Base-by-base conservation (phyloP, 2,797 vertebrate genomes). In the Megalops cyprinoides region DNA sequence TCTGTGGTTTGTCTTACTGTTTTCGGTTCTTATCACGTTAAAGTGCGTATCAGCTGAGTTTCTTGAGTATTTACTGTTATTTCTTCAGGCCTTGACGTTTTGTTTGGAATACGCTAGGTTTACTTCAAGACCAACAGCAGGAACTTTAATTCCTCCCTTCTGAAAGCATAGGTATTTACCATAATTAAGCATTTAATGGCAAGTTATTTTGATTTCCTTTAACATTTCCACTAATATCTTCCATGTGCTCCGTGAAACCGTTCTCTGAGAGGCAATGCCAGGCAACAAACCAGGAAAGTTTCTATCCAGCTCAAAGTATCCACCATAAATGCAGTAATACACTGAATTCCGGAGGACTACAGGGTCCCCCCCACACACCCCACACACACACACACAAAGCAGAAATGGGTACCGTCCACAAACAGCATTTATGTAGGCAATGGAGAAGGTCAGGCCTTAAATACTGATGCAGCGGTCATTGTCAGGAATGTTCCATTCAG, bases 241-340 rank as follows among this genome's bases (percentile, higher is more conserved):
- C 89, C 90, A 92, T 86, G 90, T 92, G 91, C 80, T 86, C 75
- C n/a, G n/a, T n/a, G n/a, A n/a, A n/a, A n/a, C n/a, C n/a, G n/a
- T n/a, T n/a, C n/a, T n/a, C n/a, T n/a, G n/a, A n/a, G n/a, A n/a
- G n/a, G n/a, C n/a, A n/a, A n/a, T n/a, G n/a, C n/a, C n/a, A n/a
- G 56, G 56, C 23, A 75, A 15, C 74, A 77, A n/a, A 77, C 20
- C 6, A 58, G 53, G 37, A 37, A n/a, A n/a, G n/a, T n/a, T n/a
- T n/a, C n/a, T n/a, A n/a, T n/a, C n/a, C n/a, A n/a, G n/a, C n/a
- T n/a, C n/a, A n/a, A n/a, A n/a, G n/a, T n/a, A n/a, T n/a, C n/a
- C n/a, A n/a, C n/a, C n/a, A n/a, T n/a, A n/a, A n/a, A n/a, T n/a
- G n/a, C n/a, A n/a, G n/a, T n/a, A n/a, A n/a, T n/a, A n/a, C n/a